Evolutionary conservation across 53 echinoderm and acorn worm genomes (phyloP).

Genomic region (Holothuria scabra): DNA sequence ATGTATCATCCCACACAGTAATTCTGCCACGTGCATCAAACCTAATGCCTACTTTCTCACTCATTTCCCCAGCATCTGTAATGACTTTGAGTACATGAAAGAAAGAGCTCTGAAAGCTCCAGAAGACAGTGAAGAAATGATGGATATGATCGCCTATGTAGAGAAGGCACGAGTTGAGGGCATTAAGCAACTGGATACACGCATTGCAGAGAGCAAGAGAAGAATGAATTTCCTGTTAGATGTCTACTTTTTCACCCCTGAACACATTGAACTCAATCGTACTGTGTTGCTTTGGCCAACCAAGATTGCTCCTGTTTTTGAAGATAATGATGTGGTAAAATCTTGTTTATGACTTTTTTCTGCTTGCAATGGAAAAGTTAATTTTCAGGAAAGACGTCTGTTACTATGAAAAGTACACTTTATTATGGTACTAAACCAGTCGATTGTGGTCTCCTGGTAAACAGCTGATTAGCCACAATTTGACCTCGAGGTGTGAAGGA

Average conservation of each 20-base stretch:
- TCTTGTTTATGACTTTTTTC: too few relatives aligned
- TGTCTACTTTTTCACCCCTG: constrained; percentile 87
- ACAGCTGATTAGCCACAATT: too few relatives aligned
- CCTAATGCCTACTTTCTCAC: too few relatives aligned
- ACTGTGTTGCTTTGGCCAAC: constrained; percentile 90
- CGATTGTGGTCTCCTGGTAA: too few relatives aligned
- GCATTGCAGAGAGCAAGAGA: constrained; percentile 79
- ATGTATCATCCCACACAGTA: too few relatives aligned
- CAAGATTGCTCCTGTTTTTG: constrained; percentile 92
- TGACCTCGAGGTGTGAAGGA: too few relatives aligned
- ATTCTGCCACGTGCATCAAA: too few relatives aligned
- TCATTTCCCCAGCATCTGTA: constrained; percentile 74
- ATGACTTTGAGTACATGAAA: constrained; percentile 94
- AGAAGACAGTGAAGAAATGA: constrained; percentile 91
- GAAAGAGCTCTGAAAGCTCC: constrained; percentile 89
- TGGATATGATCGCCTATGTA: constrained; percentile 92
- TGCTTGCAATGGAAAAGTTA: not conserved
- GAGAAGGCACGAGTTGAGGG: constrained; percentile 93
- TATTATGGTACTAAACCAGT: too few relatives aligned
- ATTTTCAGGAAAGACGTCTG: not conserved
- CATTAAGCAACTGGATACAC: constrained; percentile 78
- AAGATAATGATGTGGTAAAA: constrained; percentile 92
- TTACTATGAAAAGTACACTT: not conserved
- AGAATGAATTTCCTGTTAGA: constrained; percentile 92
- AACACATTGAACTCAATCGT: constrained; percentile 92